A percentile compares a stretch with the other conserved stretches of the same genome.
Evolutionary conservation across 37 sponge, comb jelly and placozoan species (phyloP).

Genomic region (Halichondria panicea): DNA sequence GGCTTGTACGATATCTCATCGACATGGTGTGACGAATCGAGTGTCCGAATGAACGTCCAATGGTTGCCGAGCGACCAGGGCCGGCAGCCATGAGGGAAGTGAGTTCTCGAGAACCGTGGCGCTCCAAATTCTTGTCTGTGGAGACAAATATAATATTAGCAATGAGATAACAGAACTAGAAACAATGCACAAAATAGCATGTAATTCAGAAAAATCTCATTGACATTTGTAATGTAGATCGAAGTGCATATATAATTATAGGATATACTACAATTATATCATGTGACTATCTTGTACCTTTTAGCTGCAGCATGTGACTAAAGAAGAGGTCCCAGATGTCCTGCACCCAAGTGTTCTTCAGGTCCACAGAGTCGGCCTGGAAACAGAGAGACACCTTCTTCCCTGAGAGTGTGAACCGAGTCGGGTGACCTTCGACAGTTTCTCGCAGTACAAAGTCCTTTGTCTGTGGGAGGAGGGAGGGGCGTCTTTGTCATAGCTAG

Average conservation of each 20-base stretch:
- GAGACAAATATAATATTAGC: not conserved
- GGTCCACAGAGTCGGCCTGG: conserved; percentile 59
- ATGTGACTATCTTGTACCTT: no score
- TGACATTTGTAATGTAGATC: not conserved
- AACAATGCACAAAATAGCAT: not conserved
- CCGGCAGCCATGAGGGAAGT: conserved; percentile 19
- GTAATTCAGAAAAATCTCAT: not conserved
- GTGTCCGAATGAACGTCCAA: conserved; percentile 34
- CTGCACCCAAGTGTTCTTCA: conserved; percentile 68
- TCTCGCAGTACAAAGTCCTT: conserved; percentile 69
- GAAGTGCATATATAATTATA: not conserved
- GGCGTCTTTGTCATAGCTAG: no score
- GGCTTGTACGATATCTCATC: conserved; percentile 6
- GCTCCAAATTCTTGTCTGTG: conserved; percentile 33
- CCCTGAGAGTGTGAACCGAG: conserved; percentile 60
- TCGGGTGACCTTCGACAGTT: conserved; percentile 50
- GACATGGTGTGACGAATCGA: conserved; percentile 32
- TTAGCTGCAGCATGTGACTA: conserved; percentile 65
- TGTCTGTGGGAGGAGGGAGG: conserved; percentile 39
- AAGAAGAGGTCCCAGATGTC: conserved; percentile 76
- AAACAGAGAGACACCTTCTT: conserved; percentile 51
- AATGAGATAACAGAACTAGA: no score
- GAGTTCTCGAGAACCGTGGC: conserved; percentile 20
- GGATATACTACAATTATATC: no score
- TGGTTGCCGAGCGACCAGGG: not conserved